These are phyloP conservation scores for Ophion ellenae DNA, from an alignment of 2,888 invertebrate genomes.

Conservation along the genomic window DNA sequence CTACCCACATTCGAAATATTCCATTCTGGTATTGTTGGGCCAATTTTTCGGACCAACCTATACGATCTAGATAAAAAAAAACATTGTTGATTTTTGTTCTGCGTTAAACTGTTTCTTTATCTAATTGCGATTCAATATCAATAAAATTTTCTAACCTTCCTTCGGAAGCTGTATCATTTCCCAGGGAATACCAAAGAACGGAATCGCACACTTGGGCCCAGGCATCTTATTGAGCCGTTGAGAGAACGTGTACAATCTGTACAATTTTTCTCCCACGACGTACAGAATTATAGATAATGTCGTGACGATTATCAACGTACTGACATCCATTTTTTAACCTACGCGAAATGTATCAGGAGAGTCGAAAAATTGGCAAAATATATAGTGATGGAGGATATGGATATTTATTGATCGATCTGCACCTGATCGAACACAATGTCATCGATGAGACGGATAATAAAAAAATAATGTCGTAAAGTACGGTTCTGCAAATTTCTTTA, in stretches of 20 bases:
- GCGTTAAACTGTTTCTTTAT: not conserved
- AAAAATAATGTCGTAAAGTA: not conserved
- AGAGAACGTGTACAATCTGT: slow-evolving; percentile 57
- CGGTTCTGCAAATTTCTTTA: not conserved
- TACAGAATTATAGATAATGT: slow-evolving; percentile 12
- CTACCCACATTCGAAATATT: slow-evolving; percentile 71
- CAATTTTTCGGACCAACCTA: slow-evolving; percentile 67
- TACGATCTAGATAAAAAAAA: slow-evolving; percentile 67
- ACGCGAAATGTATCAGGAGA: not conserved
- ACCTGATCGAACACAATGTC: too few relatives aligned
- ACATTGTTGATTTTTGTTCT: not conserved
- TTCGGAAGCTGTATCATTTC: slow-evolving; percentile 54
- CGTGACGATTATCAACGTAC: slow-evolving; percentile 13
- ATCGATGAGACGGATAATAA: too few relatives aligned
- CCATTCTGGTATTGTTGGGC: slow-evolving; percentile 68
- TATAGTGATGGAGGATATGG: too few relatives aligned
- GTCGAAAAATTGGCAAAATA: too few relatives aligned
- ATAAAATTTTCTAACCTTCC: slow-evolving; percentile 67
- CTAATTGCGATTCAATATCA: not conserved
- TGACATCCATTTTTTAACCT: slow-evolving; percentile 24
- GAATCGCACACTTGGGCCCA: slow-evolving; percentile 69
- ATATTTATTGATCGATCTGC: too few relatives aligned
- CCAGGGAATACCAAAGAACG: slow-evolving; percentile 69
- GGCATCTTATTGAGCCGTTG: slow-evolving; percentile 69
- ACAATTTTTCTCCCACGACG: slow-evolving; percentile 36